These are phyloP conservation scores for Corythoichthys haematopterus DNA, from an alignment of 2,113 vertebrate species.

Conservation along the genomic window DNA sequence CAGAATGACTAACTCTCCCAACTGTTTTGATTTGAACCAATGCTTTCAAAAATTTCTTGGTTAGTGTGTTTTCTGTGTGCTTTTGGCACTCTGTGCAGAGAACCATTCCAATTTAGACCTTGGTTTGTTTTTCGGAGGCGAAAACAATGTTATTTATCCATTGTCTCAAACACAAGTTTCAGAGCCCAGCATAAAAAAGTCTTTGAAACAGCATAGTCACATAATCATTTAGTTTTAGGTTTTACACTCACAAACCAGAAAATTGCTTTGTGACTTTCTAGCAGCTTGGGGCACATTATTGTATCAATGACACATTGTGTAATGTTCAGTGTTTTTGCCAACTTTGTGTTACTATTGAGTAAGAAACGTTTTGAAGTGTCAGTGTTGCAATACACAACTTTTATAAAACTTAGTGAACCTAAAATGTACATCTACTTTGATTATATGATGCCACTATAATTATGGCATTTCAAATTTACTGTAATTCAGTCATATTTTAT, in stretches of 20 bases:
- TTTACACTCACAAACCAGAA: conserved; percentile 18
- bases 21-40: conserved; percentile 40
- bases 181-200: conserved; percentile 9
- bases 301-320: conserved; percentile 14
- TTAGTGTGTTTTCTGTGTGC: conserved; percentile 26
- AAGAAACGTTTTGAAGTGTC: neutral
- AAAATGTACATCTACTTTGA: neutral
- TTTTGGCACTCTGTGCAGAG: conserved; percentile 35
- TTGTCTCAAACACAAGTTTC: conserved; percentile 15
- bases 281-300: neutral
- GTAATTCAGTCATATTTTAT: neutral
- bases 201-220: conserved; percentile 5
- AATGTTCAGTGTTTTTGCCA: neutral
- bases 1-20: conserved; percentile 25
- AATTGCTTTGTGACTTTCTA: conserved; percentile 16
- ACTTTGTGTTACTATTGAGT: neutral
- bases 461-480: neutral
- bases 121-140: conserved; percentile 16
- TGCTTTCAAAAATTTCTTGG: conserved; percentile 43
- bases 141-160: neutral
- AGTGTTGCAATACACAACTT: neutral
- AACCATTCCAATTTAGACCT: conserved; percentile 26
- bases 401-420: neutral
- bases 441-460: neutral
- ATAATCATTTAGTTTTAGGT: conserved; percentile 9